A percentile compares a stretch with the other conserved stretches of the same genome.
Conservation (phyloP, 2,797 vertebrate species). For the Alosa sapidissima region DNA sequence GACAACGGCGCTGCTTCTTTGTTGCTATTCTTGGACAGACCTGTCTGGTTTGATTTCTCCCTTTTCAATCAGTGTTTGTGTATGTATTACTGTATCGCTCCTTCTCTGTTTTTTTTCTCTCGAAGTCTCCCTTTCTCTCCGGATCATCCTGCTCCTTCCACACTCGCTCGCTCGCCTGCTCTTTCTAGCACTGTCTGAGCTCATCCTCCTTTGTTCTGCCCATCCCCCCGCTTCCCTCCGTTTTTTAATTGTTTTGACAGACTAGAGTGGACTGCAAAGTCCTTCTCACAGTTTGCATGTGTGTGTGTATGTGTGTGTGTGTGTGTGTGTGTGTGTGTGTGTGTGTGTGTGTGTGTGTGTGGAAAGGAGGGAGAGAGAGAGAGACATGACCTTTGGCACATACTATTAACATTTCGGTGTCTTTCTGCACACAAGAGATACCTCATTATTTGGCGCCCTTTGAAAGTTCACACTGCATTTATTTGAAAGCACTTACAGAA, state of each 20-base stretch:
- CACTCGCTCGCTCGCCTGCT: neutral
- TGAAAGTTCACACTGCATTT: neutral
- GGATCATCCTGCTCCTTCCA: neutral
- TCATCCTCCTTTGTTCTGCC: conserved; percentile 52
- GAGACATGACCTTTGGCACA: conserved; percentile 48
- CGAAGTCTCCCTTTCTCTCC: neutral
- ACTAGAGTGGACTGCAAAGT: conserved; percentile 18
- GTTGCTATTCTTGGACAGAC: neutral
- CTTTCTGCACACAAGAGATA: neutral
- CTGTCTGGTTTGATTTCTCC: conserved; percentile 5
- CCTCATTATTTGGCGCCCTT: neutral
- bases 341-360: neutral
- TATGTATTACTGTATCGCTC: neutral
- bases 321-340: neutral
- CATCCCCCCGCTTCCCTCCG: neutral
- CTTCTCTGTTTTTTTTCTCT: neutral
- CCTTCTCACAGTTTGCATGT: conserved; percentile 6
- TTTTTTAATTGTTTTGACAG: conserved; percentile 26
- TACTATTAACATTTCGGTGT: conserved; percentile 32
- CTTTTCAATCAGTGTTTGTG: conserved; percentile 10
- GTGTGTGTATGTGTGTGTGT: neutral
- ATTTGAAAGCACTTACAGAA: conserved; percentile 9
- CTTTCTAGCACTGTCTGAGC: conserved; percentile 16
- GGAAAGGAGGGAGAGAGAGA: conserved; percentile 25
- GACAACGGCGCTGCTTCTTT: neutral